These are phyloP conservation scores for Synergus laeviventris DNA, from an alignment of 2,888 invertebrate species.

Conservation along the genomic window DNA sequence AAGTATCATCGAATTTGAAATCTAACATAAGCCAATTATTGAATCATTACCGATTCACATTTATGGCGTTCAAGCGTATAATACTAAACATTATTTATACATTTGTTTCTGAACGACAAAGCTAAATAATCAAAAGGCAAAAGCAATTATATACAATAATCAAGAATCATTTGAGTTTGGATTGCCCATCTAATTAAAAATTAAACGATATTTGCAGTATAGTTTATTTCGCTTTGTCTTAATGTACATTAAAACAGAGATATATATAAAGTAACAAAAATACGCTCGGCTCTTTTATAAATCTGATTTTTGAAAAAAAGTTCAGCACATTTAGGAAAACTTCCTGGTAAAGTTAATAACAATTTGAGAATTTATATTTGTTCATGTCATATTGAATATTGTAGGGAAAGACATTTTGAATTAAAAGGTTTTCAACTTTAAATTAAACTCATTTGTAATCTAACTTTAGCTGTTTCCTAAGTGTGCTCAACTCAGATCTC, in stretches of 20 bases:
- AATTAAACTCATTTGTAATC: not conserved
- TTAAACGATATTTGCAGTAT: too few relatives aligned
- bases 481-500: not conserved
- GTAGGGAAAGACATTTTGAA: too few relatives aligned
- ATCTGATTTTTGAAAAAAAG: not conserved
- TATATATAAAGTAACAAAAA: not conserved
- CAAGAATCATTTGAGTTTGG: too few relatives aligned
- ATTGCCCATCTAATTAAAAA: too few relatives aligned
- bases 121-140: not conserved
- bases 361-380: not conserved
- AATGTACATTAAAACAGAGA: not conserved
- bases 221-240: not conserved
- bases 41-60: not conserved
- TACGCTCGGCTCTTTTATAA: not conserved
- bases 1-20: slow-evolving; percentile 7
- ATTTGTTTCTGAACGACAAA: not conserved
- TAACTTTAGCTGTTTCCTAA: not conserved
- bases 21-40: not conserved
- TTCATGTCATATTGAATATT: not conserved
- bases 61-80: not conserved
- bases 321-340: not conserved
- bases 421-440: too few relatives aligned
- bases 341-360: not conserved
- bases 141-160: not conserved
- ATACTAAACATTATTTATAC: too few relatives aligned